Evolutionary conservation across 2,888 invertebrate species (phyloP).

Genomic region (Galerucella calmariensis): DNA sequence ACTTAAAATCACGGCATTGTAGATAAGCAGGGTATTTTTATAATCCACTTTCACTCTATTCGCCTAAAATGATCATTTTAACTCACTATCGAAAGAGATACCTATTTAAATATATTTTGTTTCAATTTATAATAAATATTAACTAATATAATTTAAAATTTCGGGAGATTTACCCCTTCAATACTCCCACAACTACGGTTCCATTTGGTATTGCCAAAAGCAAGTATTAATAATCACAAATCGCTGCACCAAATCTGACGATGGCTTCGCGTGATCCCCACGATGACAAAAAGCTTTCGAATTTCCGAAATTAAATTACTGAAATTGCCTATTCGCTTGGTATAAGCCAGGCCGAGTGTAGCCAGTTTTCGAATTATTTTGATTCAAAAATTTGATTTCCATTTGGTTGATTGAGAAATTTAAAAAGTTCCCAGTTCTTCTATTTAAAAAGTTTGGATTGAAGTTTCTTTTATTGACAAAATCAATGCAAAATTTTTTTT

Average conservation of each 20-base stretch:
- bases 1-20: too few species aligned
- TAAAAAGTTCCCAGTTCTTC: not conserved
- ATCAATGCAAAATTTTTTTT: not conserved
- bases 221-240: conserved; percentile 29
- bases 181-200: not conserved
- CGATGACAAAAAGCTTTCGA: conserved; percentile 32
- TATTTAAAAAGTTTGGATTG: not conserved
- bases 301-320: conserved; percentile 27
- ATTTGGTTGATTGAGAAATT: conserved; percentile 15
- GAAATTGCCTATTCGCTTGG: conserved; percentile 17
- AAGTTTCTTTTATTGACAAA: not conserved
- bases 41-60: too few species aligned
- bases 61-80: too few species aligned
- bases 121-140: too few species aligned
- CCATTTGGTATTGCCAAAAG: not conserved
- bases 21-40: too few species aligned
- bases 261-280: conserved; percentile 28
- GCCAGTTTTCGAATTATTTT: conserved; percentile 6
- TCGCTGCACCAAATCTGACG: conserved; percentile 24
- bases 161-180: not conserved
- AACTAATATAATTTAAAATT: too few species aligned
- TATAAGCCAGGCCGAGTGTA: conserved; percentile 8
- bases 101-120: too few species aligned
- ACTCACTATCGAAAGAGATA: too few species aligned
- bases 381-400: conserved; percentile 17